These are phyloP conservation scores for Passer domesticus DNA, from an alignment of 2,113 vertebrate species.

Conservation along the genomic window DNA sequence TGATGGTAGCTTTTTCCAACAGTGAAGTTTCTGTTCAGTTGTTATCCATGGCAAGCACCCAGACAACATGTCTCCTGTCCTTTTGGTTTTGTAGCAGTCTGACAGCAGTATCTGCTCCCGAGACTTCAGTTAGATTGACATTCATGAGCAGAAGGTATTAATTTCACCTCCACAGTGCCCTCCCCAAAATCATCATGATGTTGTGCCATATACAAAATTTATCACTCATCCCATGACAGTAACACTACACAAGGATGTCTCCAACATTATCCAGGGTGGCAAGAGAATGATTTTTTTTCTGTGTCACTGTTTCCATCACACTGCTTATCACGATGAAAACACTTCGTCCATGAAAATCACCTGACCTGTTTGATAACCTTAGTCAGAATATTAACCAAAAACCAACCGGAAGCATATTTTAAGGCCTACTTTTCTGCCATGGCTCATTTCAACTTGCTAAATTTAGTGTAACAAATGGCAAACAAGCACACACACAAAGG, in stretches of 20 bases:
- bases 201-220: conserved; percentile 21
- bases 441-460: neutral
- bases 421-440: neutral
- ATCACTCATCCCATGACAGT: neutral
- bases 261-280: neutral
- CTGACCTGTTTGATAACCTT: neutral
- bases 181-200: conserved; percentile 28
- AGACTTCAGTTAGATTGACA: neutral
- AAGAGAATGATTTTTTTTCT: neutral
- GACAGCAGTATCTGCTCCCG: neutral
- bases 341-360: neutral
- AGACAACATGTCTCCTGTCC: neutral
- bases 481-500: neutral
- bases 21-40: neutral
- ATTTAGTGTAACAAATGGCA: neutral
- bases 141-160: neutral
- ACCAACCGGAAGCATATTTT: neutral
- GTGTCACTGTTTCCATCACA: neutral
- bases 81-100: neutral
- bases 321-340: neutral
- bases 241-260: neutral
- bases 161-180: conserved; percentile 32
- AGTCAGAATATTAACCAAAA: neutral
- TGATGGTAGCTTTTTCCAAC: neutral
- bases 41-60: neutral